Conservation (phyloP, 2,113 vertebrate genomes). For the Apus apus region DNA sequence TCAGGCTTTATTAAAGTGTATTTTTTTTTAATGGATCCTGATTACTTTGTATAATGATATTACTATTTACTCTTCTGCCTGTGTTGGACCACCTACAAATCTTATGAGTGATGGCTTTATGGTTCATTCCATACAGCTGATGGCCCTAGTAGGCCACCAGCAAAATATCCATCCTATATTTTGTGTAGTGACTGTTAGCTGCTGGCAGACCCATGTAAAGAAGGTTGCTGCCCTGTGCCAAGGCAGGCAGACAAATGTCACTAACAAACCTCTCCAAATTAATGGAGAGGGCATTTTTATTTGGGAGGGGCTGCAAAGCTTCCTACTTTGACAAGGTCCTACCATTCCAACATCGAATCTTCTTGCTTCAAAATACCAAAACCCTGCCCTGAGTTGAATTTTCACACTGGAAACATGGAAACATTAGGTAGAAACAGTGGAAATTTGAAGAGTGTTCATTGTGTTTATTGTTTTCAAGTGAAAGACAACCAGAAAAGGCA, state of each 20-base stretch:
- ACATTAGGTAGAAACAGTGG: background rate
- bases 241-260: fast-evolving
- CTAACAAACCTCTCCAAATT: background rate
- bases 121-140: background rate
- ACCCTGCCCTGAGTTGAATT: background rate
- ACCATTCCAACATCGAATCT: background rate
- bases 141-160: background rate
- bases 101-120: background rate
- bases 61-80: background rate
- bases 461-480: background rate
- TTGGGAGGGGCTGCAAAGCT: background rate
- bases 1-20: background rate
- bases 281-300: background rate
- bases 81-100: background rate
- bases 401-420: background rate
- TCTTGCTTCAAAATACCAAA: background rate
- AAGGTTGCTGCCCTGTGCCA: background rate
- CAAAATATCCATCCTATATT: background rate
- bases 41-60: background rate
- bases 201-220: background rate
- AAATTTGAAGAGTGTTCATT: background rate
- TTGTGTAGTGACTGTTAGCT: background rate
- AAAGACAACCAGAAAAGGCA: background rate
- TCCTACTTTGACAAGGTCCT: background rate
- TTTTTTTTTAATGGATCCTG: background rate